Percentiles rank a stretch among this genome's conserved stretches.
These are phyloP conservation scores for Rousettus leschenaultii DNA, from an alignment of 2,113 vertebrate species.

Conservation along the genomic window DNA sequence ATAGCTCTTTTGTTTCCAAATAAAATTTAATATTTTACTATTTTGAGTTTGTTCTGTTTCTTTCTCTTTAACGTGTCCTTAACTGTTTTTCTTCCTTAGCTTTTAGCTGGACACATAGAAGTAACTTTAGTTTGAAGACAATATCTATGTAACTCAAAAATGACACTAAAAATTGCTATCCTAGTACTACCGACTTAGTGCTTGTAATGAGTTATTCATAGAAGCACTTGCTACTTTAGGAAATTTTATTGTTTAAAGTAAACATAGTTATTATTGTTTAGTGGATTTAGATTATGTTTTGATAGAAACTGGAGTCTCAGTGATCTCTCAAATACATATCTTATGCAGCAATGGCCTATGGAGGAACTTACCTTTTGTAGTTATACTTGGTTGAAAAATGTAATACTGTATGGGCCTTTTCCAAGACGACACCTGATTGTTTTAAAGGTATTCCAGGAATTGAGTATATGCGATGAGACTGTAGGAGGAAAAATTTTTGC, in stretches of 20 bases:
- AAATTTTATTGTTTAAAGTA: not conserved
- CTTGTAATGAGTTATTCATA: not conserved
- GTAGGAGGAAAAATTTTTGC: not conserved
- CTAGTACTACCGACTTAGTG: not conserved
- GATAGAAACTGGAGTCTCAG: not conserved
- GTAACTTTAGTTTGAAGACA: too few species aligned
- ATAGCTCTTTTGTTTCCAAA: not conserved
- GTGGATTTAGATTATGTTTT: not conserved
- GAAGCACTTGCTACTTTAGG: not conserved
- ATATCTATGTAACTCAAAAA: constrained; percentile 5
- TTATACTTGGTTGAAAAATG: not conserved
- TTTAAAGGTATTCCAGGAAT: constrained; percentile 8
- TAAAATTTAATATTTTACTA: constrained; percentile 39
- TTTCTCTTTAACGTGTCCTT: not conserved
- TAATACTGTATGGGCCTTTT: not conserved
- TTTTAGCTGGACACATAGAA: not conserved
- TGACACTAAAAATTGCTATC: not conserved
- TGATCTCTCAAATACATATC: not conserved
- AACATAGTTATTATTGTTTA: not conserved
- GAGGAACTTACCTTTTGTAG: not conserved
- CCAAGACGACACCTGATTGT: not conserved
- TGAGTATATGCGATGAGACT: not conserved
- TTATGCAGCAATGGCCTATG: not conserved
- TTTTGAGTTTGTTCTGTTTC: not conserved
- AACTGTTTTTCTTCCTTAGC: not conserved